Percentiles rank a stretch among this genome's conserved stretches.
phyloP scores from a whole-genome alignment of 2,888 invertebrate genomes.

The Agrochola circellaris region DNA sequence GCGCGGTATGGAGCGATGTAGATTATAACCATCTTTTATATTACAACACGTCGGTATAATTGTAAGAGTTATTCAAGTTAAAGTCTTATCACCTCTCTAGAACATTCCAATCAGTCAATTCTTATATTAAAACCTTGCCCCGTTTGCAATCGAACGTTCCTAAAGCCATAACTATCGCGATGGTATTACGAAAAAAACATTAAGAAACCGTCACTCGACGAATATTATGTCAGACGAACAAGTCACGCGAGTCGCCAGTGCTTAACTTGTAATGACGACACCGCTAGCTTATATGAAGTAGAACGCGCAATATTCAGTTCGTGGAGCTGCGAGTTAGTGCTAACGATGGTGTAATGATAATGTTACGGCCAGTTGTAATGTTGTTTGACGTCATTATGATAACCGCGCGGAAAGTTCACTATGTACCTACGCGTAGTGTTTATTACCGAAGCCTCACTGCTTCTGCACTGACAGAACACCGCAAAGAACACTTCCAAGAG shows the following conservation, averaged over 20 bases:
- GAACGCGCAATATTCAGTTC: conserved; percentile 17
- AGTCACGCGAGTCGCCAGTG: not conserved
- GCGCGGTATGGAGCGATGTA: not conserved
- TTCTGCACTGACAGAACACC: not conserved
- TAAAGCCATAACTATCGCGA: not conserved
- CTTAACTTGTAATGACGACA: not conserved
- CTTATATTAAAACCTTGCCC: not conserved
- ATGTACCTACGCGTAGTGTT: not conserved
- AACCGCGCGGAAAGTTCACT: not conserved
- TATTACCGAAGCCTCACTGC: not conserved
- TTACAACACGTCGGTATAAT: not conserved
- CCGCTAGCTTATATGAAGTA: not conserved
- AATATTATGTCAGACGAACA: not conserved
- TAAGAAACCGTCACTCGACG: not conserved
- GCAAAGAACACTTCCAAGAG: too few relatives aligned
- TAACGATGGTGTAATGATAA: conserved; percentile 20
- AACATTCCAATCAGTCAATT: not conserved
- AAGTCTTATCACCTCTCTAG: not conserved
- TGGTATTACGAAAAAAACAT: not conserved
- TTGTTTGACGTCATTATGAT: not conserved
- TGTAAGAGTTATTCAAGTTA: not conserved
- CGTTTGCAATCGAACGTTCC: not conserved
- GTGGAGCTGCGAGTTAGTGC: conserved; percentile 10
- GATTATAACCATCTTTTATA: not conserved
- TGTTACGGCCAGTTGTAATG: conserved; percentile 7